These are phyloP conservation scores for Diploptera punctata DNA, from an alignment of 2,888 invertebrate species.

Conservation along the genomic window DNA sequence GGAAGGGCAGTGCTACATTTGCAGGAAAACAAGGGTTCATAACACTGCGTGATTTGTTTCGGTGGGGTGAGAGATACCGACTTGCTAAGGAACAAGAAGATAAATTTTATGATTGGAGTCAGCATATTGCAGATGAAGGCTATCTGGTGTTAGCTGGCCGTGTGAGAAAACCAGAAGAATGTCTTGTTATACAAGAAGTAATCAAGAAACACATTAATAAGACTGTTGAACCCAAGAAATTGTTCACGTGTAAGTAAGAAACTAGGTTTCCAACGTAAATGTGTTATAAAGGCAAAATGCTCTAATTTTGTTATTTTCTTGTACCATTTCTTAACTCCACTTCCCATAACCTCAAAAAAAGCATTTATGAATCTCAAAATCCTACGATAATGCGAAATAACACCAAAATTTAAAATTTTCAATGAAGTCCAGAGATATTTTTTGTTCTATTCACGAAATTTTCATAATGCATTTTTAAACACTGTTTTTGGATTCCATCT, in stretches of 20 bases:
- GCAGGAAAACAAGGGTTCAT: slow-evolving; percentile 92
- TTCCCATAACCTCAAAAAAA: no score
- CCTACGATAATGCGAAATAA: no score
- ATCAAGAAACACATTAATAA: slow-evolving; percentile 81
- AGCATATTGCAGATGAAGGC: slow-evolving; percentile 94
- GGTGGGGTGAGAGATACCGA: slow-evolving; percentile 96
- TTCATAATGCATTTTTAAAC: no score
- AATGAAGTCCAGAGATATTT: no score
- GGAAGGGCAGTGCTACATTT: slow-evolving; percentile 87
- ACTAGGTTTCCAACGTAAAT: no score
- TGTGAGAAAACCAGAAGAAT: slow-evolving; percentile 85
- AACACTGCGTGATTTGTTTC: slow-evolving; percentile 92
- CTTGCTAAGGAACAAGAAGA: slow-evolving; percentile 67
- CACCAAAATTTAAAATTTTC: no score
- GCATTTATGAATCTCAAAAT: no score
- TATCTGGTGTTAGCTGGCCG: slow-evolving; percentile 93
- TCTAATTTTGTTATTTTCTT: no score
- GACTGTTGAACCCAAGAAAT: slow-evolving; percentile 68
- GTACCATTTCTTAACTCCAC: no score
- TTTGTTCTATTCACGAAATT: no score
- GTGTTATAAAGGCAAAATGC: no score
- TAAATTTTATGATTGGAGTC: slow-evolving; percentile 92
- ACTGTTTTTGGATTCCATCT: no score
- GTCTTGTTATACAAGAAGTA: slow-evolving; percentile 78
- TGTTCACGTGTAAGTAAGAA: slow-evolving; percentile 60